Evolutionary conservation across 2,797 vertebrate species (phyloP), one percentile per base, ranked within the genome.

Genomic region (Stomatorhinus walkeri): DNA sequence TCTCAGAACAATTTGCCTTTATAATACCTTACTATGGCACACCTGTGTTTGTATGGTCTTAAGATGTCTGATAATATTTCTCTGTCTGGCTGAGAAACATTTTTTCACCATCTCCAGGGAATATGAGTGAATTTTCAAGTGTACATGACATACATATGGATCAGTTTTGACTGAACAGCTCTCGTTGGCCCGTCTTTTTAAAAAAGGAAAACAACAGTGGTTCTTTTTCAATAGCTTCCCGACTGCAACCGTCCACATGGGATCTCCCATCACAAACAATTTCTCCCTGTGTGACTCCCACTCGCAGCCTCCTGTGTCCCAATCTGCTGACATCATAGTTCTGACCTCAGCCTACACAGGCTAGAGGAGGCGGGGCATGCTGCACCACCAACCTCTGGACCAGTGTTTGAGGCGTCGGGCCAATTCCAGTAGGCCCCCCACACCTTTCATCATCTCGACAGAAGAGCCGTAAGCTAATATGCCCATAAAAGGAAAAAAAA

Each of bases 401-500:
- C 14, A 59, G 85, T 87, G 54, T 43, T 36, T 64, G 40, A n/a
- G 56, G 12, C 56, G 19, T 8, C 49, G 3, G 7, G 51, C 85
- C 85, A 36, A n/a, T 87, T 40, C 48, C 10, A 87, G 51, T 6
- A 14, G 24, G 52, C 22, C 49, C 49, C 12, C 49, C 85, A 85
- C 6, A 32, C 22, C 85, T 54, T 59, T 49, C 85, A 52, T 86
- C 84, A 52, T 52, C 48, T 24, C 4, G 7, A 54, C 24, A 86
- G 49, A 16, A 87, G 52, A 56, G 85, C 85, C 32, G 28, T 36
- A 49, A 32, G 52, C 32, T 56, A 87, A 64, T 87, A 87, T 40
- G 86, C n/a, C 86, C 54, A 64, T 87, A 87, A 46, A 87, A 64
- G 56, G 86, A 85, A n/a, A 51, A 46, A 51, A 40, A 43, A 87